Conservation (phyloP, 2,113 vertebrate species). For the Solea solea region DNA sequence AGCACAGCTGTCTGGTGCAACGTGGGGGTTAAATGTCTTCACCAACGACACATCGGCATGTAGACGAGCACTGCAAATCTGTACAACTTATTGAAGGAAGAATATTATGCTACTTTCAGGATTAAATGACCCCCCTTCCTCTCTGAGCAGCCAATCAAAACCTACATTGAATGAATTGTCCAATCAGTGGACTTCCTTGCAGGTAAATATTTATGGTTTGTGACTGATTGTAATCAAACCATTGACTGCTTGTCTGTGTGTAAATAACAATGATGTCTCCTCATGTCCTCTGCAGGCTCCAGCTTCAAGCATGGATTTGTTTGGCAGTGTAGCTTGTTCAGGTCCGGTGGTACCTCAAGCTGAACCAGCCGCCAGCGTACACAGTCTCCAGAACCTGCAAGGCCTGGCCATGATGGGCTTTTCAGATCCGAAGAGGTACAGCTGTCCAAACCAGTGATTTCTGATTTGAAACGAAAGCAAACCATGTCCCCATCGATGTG, state of each 20-base stretch:
- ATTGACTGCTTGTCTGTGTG: not conserved
- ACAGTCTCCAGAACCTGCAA: conserved; percentile 76
- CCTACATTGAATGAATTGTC: conserved; percentile 76
- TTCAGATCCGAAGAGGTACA: conserved; percentile 74
- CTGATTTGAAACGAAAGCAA: not conserved
- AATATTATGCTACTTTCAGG: conserved; percentile 74
- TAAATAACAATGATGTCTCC: not conserved
- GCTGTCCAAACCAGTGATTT: not conserved
- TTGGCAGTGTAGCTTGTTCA: conserved; percentile 72
- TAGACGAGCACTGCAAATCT: too few relatives aligned
- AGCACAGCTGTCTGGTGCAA: too few relatives aligned
- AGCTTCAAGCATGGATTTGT: conserved; percentile 82
- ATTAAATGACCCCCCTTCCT: conserved; percentile 84
- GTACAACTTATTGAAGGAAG: too few relatives aligned
- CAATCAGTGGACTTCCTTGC: conserved; percentile 85
- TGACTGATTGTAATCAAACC: not conserved
- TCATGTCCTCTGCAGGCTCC: conserved; percentile 62
- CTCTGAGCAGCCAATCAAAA: conserved; percentile 68
- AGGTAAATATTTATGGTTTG: conserved; percentile 77
- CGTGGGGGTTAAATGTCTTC: too few relatives aligned
- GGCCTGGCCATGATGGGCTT: conserved; percentile 80
- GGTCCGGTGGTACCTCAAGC: conserved; percentile 40
- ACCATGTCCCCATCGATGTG: not conserved
- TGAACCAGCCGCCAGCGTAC: conserved; percentile 35
- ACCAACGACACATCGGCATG: too few relatives aligned